phyloP scores from a whole-genome alignment of 1,140 invertebrate genomes.

The Triops longicaudatus region DNA sequence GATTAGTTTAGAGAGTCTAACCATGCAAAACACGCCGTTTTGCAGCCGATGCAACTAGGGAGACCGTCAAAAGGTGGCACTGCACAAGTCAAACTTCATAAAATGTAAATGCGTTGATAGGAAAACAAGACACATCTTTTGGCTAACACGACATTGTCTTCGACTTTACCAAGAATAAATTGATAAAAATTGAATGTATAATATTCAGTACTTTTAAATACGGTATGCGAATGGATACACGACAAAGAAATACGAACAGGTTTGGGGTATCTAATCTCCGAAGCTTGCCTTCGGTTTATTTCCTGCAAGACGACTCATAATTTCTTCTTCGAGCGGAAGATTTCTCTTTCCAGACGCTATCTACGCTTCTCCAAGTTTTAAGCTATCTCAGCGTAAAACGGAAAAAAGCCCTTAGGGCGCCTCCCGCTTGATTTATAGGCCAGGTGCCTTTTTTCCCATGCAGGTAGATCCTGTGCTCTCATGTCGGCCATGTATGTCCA shows the following conservation, averaged over 20 bases:
- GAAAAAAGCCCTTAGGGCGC: background rate
- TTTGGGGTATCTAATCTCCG: background rate
- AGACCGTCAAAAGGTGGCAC: background rate
- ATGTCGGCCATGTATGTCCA: conserved; percentile 21
- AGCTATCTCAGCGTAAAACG: background rate
- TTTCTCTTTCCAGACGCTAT: background rate
- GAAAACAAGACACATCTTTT: background rate
- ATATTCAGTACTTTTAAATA: too few relatives aligned
- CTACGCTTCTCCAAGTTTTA: background rate
- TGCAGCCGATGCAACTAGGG: background rate
- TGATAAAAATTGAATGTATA: too few relatives aligned
- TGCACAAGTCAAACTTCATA: background rate
- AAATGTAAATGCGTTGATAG: background rate
- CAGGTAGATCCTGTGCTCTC: conserved; percentile 20
- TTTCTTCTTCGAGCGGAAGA: background rate
- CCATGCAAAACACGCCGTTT: background rate
- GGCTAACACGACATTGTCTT: background rate
- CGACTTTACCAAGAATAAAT: too few relatives aligned
- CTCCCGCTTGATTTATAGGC: conserved; percentile 27
- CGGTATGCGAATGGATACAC: too few relatives aligned
- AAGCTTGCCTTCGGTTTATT: background rate
- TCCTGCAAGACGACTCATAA: background rate
- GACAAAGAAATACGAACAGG: background rate
- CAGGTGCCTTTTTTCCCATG: conserved; percentile 28
- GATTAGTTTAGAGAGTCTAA: background rate